Evolutionary conservation across 2,888 invertebrate genomes (phyloP), one percentile per base, ranked within the genome.

Genomic region (Ophion slaviceki): DNA sequence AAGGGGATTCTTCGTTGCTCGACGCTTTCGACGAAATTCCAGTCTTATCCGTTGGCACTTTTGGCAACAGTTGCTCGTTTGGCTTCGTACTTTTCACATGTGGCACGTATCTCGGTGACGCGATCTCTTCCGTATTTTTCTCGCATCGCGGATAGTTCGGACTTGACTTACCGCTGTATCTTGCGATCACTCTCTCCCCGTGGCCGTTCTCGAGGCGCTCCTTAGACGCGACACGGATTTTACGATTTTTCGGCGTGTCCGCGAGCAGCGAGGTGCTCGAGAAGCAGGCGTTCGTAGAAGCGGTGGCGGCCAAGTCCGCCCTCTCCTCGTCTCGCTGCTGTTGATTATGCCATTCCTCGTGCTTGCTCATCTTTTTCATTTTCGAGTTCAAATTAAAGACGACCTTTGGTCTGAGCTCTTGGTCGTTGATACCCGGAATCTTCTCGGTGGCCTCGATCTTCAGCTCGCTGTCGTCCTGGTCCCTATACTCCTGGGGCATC

Each of bases 321-420:
- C 53, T 4, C n/a, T 57, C 28, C 0, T 66, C 70, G 8, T 62
- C 80, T 5, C 87, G 88, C 6, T 82, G 87, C 14, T 61, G 76
- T 20, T 88, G 87, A 6, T 88, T 86, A 10, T 84, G 84, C 91
- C 91, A 91, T 3, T 91, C 91, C 1, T 90, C 90, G 1, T 87
- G 84, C 45, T 88, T 89, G 10, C 67, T 87, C 2, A 90, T 89
- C 14, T 88, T 88, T 40, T 91, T 90, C 0, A 82, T 81, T 80
- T 89, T 92, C 0, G 90, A 86, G 71, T 87, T 89, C n/a, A 92
- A 84, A 71, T 92, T 92, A 61, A 92, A 92, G 2, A 90, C 81
- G 0, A 92, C 91, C 80, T 92, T 92, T 0, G 90, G 90, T 17
- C 92, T 87, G 45, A 79, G 79, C 24, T 87, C 85, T 24, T 91